Evolutionary conservation across 2,113 vertebrate genomes (phyloP).

Genomic region (Hyla sarda): DNA sequence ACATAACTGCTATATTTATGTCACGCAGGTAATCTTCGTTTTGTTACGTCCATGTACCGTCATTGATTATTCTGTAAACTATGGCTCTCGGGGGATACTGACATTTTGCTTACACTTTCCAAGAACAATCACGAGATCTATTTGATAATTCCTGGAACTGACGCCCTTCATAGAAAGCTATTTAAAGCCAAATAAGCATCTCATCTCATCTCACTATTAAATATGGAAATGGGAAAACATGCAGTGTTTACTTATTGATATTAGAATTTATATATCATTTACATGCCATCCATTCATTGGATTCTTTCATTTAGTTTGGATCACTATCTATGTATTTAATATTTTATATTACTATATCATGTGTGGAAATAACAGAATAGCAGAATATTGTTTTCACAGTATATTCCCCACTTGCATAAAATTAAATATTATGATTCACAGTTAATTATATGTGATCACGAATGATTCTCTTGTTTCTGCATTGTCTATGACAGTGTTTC

Average conservation of each 20-base stretch:
- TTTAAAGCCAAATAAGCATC: constrained; percentile 1
- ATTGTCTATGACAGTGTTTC: too few species aligned
- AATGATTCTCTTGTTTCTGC: too few species aligned
- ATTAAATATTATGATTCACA: too few species aligned
- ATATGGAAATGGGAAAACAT: neutral
- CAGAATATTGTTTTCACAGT: too few species aligned
- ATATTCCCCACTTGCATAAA: too few species aligned
- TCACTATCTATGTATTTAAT: too few species aligned
- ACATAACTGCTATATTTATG: neutral
- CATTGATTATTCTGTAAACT: constrained; percentile 6
- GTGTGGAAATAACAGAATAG: too few species aligned
- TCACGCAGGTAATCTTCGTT: neutral
- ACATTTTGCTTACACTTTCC: constrained; percentile 32
- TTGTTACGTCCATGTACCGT: neutral
- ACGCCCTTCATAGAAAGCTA: neutral
- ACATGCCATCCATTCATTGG: neutral
- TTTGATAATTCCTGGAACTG: constrained; percentile 22
- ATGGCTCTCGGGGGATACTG: constrained; percentile 15
- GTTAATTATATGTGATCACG: too few species aligned
- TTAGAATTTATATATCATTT: neutral
- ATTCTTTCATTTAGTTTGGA: neutral
- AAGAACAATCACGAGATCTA: constrained; percentile 1
- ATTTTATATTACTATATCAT: too few species aligned
- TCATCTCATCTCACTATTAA: neutral
- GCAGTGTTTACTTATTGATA: neutral